Base-by-base conservation (phyloP, 1,140 invertebrate genomes). In the Calephelis nemesis region DNA sequence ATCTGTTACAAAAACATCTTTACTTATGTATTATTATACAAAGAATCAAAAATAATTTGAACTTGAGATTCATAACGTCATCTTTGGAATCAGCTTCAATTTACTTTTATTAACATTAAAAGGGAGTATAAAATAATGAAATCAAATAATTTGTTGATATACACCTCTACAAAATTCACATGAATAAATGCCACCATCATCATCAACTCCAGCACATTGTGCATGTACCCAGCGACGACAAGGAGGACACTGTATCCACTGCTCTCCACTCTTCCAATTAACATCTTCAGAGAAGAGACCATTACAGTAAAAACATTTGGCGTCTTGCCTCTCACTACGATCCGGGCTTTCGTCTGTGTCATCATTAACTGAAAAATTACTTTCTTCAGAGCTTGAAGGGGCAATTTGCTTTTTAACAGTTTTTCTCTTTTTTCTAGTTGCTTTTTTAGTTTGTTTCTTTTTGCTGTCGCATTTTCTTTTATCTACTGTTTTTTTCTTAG, bases 221-320 rank as follows among this genome's bases (percentile, higher is more conserved):
- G 52, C n/a, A 7, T 54, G 12, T 7, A 13, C 15, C 15, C 15
- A 19, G 30, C 4, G 30, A 2, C 30, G 4, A 45, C 63, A 65
- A 13, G 68, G 64, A 54, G 68, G 48, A 64, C 68, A 69, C 64
- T 64, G 48, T 8, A 69, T 64, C 68, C 12, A 50, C n/a, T 50
- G 12, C 49, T n/a, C 49, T 50, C 49, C 63, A 30, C 30, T 30
- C 30, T 30, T 30, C 30, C 30, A 30, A 69, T 71, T 40, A 69
- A 71, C 58, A 67, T 68, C 69, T 69, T 74, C 70, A 48, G 70
- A 74, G 63, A 69, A 74, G 52, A 70, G 62, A 70, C 68, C 65
- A 68, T 73, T 68, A 62, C 69, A 47, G 60, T 62, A 70, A 69
- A 69, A 67, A 67, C 67, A 45, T 45, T 45, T 45, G 5, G 7